phyloP scores from a whole-genome alignment of 2,888 invertebrate genomes.

The Drosophila phalerata region DNA sequence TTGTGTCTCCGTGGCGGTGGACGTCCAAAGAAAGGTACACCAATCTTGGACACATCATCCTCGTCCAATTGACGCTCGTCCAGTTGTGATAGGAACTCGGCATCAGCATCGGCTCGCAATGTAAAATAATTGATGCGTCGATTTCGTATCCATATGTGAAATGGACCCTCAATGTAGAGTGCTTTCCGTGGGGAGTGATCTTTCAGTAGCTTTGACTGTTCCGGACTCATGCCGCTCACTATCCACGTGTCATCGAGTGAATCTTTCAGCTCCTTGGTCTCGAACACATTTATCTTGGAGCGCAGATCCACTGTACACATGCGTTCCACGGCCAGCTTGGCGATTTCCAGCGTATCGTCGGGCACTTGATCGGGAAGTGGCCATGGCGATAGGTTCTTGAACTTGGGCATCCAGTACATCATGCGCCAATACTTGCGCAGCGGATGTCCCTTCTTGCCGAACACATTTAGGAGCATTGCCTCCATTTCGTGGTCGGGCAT shows the following conservation, averaged over 20 bases:
- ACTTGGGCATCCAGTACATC: constrained; percentile 98
- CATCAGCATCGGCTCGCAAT: constrained; percentile 90
- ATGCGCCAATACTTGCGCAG: constrained; percentile 92
- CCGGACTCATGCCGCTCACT: constrained; percentile 93
- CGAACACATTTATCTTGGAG: constrained; percentile 88
- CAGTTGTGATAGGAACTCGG: constrained; percentile 83
- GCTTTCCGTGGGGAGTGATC: constrained; percentile 88
- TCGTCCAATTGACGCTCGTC: constrained; percentile 86
- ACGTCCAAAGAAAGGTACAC: constrained; percentile 87
- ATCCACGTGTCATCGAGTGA: constrained; percentile 96
- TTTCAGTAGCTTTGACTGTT: constrained; percentile 90
- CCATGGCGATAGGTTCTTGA: constrained; percentile 96
- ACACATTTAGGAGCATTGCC: constrained; percentile 92
- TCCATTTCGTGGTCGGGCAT: constrained; percentile 97
- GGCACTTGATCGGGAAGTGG: constrained; percentile 92
- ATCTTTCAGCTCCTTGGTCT: constrained; percentile 90
- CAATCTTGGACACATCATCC: constrained; percentile 91
- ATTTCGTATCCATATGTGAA: constrained; percentile 91
- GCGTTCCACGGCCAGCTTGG: constrained; percentile 92
- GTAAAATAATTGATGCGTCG: constrained; percentile 93
- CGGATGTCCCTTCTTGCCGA: constrained; percentile 92
- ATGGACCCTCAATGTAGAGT: constrained; percentile 95
- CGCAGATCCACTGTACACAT: constrained; percentile 94
- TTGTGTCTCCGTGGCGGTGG: constrained; percentile 85
- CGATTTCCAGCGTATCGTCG: constrained; percentile 91